Percentiles rank a stretch among this genome's conserved stretches.
These are phyloP conservation scores for Noctua pronuba DNA, from an alignment of 2,888 invertebrate species.

Conservation along the genomic window DNA sequence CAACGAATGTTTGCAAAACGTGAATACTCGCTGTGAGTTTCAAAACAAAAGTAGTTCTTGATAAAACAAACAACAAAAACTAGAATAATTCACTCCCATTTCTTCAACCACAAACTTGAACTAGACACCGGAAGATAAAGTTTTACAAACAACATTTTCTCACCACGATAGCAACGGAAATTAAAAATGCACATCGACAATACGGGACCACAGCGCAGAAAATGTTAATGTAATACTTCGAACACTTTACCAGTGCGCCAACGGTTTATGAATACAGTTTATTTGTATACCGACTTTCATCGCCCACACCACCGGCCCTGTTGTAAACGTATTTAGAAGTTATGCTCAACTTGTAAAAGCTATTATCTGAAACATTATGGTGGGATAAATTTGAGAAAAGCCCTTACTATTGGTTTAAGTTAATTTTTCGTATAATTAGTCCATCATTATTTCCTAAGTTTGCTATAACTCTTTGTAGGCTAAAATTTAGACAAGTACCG, in stretches of 20 bases:
- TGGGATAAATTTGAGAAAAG: conserved; percentile 54
- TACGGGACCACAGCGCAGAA: conserved; percentile 57
- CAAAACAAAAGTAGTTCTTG: neutral
- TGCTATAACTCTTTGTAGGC: neutral
- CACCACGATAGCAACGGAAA: conserved; percentile 57
- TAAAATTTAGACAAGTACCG: neutral
- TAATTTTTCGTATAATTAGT: neutral
- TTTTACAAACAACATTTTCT: conserved; percentile 52
- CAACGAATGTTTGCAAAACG: neutral
- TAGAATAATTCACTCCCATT: conserved; percentile 8
- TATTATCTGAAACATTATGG: conserved; percentile 67
- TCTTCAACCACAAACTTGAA: conserved; percentile 40
- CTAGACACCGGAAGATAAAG: conserved; percentile 46
- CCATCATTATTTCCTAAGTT: too few species aligned
- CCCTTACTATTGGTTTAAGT: conserved; percentile 36
- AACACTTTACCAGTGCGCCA: conserved; percentile 46
- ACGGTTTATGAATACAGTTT: conserved; percentile 52
- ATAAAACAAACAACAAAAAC: conserved; percentile 30
- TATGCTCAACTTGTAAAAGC: conserved; percentile 67
- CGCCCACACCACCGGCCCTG: conserved; percentile 31
- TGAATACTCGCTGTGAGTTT: neutral
- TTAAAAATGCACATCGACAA: conserved; percentile 64
- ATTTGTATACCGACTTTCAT: conserved; percentile 51
- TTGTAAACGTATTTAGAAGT: conserved; percentile 63
- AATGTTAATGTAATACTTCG: conserved; percentile 56